phyloP scores from a whole-genome alignment of 2,113 vertebrate genomes.

The Ammodytes dubius region DNA sequence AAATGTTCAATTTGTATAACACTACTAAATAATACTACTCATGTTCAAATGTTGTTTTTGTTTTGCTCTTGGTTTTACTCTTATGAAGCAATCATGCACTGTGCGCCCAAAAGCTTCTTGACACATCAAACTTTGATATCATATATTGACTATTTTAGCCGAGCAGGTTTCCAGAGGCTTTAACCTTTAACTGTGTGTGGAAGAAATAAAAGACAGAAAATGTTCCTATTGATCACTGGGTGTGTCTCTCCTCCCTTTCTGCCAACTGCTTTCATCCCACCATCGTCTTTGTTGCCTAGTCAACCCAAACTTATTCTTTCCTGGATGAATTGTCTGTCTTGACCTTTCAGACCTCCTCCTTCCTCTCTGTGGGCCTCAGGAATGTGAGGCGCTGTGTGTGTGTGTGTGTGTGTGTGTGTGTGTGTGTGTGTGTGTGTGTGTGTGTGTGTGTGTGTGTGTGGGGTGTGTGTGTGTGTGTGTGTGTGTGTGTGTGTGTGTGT shows the following conservation, averaged over 20 bases:
- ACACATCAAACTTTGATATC: too few species aligned
- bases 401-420: neutral
- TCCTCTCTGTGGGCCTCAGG: slow-evolving; percentile 55
- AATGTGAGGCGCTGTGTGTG: slow-evolving; percentile 41
- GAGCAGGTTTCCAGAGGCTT: too few species aligned
- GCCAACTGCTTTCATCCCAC: neutral
- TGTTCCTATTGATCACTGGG: neutral
- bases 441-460: slow-evolving; percentile 43
- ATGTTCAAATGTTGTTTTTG: too few species aligned
- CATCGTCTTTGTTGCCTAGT: neutral
- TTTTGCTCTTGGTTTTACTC: too few species aligned
- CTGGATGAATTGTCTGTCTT: slow-evolving; percentile 41
- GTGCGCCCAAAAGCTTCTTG: too few species aligned
- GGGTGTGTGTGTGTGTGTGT: neutral
- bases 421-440: slow-evolving; percentile 14
- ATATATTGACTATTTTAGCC: too few species aligned
- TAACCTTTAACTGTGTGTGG: too few species aligned
- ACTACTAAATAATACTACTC: too few species aligned
- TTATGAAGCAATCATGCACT: too few species aligned
- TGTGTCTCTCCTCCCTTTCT: neutral
- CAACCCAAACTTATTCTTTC: neutral
- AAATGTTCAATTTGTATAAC: too few species aligned
- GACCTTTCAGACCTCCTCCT: slow-evolving; percentile 46
- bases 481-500: neutral
- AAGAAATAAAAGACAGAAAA: neutral